phyloP scores from a whole-genome alignment of 2,888 invertebrate genomes.

The Drosophila diplacantha region DNA sequence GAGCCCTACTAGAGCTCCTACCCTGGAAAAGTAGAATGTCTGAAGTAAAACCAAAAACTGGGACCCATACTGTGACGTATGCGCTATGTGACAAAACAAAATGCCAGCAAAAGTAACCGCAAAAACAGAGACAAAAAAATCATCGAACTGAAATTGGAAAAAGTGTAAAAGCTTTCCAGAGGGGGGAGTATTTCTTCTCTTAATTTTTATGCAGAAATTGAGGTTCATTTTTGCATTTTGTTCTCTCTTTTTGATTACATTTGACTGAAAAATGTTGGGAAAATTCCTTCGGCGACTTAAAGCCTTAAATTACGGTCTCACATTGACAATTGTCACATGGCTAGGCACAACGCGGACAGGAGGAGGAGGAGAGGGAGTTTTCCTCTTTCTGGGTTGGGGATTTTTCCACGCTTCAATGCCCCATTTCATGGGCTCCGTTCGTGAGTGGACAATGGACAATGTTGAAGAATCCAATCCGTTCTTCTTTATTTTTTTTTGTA shows the following conservation, averaged over 20 bases:
- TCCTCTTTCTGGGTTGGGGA: slow-evolving; percentile 1
- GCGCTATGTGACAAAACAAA: slow-evolving; percentile 49
- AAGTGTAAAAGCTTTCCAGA: slow-evolving; percentile 8
- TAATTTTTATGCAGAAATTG: slow-evolving; percentile 26
- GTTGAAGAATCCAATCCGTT: slow-evolving; percentile 31
- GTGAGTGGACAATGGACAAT: slow-evolving; percentile 56
- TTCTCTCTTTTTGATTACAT: slow-evolving; percentile 10
- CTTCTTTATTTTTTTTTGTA: slow-evolving; percentile 41
- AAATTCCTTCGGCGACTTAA: slow-evolving; percentile 46
- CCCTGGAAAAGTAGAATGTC: slow-evolving; percentile 35
- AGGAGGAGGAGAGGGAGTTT: background rate
- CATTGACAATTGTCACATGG: slow-evolving; percentile 67
- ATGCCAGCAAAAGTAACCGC: slow-evolving; percentile 1
- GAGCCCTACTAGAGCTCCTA: background rate
- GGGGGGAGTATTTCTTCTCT: slow-evolving; percentile 1
- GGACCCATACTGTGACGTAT: slow-evolving; percentile 59
- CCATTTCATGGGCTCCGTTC: slow-evolving; percentile 44
- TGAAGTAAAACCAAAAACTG: slow-evolving; percentile 40
- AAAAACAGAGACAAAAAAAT: slow-evolving; percentile 13
- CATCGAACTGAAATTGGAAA: slow-evolving; percentile 27
- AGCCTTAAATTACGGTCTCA: slow-evolving; percentile 65
- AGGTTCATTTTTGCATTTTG: slow-evolving; percentile 6
- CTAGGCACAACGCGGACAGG: slow-evolving; percentile 26
- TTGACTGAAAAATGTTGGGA: background rate
- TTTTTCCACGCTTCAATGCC: slow-evolving; percentile 51